Conservation (phyloP, 2,888 invertebrate genomes). For the Entomobrya multifasciata region DNA sequence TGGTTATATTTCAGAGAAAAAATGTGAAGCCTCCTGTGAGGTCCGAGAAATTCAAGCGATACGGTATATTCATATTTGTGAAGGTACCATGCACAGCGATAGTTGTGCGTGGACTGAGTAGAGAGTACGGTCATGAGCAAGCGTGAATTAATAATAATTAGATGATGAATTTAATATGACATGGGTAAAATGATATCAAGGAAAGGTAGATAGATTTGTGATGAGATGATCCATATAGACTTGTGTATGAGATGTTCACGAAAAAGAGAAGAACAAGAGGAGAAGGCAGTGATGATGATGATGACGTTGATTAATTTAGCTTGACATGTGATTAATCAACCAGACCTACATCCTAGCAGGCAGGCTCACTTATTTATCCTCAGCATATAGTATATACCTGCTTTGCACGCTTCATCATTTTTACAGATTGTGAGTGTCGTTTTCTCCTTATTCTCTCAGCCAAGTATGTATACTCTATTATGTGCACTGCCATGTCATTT, state of each 20-base stretch:
- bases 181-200: constrained; percentile 4
- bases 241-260: too few relatives aligned
- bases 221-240: too few relatives aligned
- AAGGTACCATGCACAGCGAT: neutral
- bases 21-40: constrained; percentile 22
- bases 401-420: neutral
- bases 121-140: neutral
- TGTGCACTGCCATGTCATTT: too few relatives aligned
- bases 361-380: too few relatives aligned
- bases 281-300: constrained; percentile 8
- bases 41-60: constrained; percentile 38
- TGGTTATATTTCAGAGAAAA: neutral
- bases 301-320: constrained; percentile 69
- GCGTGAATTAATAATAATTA: constrained; percentile 40
- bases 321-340: constrained; percentile 72
- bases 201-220: too few relatives aligned
- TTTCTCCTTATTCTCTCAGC: too few relatives aligned
- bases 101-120: neutral
- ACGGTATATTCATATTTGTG: too few relatives aligned
- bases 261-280: too few relatives aligned
- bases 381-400: neutral
- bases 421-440: too few relatives aligned
- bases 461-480: too few relatives aligned
- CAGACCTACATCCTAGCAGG: constrained; percentile 69
- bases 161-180: constrained; percentile 22